phyloP scores from a whole-genome alignment of 2,797 vertebrate genomes.

The Aldrovandia affinis region DNA sequence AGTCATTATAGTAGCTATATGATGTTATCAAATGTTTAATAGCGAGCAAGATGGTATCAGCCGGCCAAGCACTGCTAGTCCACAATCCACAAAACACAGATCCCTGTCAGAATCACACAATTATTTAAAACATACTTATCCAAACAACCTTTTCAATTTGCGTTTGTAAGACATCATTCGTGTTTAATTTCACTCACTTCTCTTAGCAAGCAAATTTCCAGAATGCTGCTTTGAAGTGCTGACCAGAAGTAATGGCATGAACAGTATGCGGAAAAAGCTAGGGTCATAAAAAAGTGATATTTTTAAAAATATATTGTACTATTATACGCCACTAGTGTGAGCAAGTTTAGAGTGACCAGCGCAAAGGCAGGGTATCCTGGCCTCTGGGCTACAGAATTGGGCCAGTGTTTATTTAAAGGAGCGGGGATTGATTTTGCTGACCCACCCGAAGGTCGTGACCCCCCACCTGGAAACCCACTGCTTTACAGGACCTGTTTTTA shows the following conservation, averaged over 20 bases:
- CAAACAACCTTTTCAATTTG: not conserved
- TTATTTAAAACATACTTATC: too few relatives aligned
- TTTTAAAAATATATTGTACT: not conserved
- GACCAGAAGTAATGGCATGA: not conserved
- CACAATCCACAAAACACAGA: not conserved
- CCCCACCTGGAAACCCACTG: not conserved
- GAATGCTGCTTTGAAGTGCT: not conserved
- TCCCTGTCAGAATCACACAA: not conserved
- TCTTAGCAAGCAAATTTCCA: not conserved
- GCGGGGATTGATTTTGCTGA: not conserved
- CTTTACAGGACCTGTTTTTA: not conserved
- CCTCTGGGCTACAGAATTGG: not conserved
- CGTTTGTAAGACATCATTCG: not conserved
- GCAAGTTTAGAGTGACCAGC: not conserved
- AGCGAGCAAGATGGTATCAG: too few relatives aligned
- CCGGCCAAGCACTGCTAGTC: not conserved
- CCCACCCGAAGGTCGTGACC: not conserved
- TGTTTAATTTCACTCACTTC: not conserved
- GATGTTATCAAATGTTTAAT: not conserved
- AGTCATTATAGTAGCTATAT: not conserved
- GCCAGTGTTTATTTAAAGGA: not conserved
- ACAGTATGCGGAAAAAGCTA: not conserved
- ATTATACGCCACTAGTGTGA: not conserved
- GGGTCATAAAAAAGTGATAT: not conserved
- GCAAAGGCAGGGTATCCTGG: not conserved